These are phyloP conservation scores for Papilio elwesi DNA, from an alignment of 2,888 invertebrate genomes.

Conservation along the genomic window DNA sequence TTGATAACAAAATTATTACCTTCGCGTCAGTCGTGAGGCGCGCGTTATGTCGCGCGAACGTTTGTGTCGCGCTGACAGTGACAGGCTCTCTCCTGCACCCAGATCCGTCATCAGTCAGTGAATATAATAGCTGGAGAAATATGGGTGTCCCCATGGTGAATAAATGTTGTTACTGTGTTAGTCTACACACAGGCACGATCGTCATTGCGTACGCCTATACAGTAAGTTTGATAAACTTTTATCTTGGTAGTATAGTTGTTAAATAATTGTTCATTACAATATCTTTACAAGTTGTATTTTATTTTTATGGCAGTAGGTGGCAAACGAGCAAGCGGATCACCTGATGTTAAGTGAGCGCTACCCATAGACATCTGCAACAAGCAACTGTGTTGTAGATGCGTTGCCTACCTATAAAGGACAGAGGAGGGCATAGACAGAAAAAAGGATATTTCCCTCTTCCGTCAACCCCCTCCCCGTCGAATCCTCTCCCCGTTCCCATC, in stretches of 20 bases:
- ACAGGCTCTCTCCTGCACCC: neutral
- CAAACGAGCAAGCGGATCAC: no score
- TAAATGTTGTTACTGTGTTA: conserved; percentile 69
- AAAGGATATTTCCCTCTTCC: no score
- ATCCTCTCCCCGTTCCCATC: no score
- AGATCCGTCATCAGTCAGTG: neutral
- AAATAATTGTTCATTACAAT: conserved; percentile 13
- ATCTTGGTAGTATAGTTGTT: conserved; percentile 9
- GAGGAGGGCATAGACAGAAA: no score
- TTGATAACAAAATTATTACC: conserved; percentile 23
- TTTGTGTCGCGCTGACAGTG: neutral
- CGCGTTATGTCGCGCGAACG: conserved; percentile 14
- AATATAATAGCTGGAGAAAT: neutral
- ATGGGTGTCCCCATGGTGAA: conserved; percentile 78
- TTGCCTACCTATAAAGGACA: no score
- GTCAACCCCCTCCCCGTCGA: no score
- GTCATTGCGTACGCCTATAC: conserved; percentile 73
- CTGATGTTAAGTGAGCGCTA: no score
- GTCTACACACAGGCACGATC: conserved; percentile 70
- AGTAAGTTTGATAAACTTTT: conserved; percentile 55
- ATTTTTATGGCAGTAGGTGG: no score
- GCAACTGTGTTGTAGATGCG: no score
- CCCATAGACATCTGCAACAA: no score
- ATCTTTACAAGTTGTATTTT: no score
- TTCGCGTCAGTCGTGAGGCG: conserved; percentile 4